Conservation (phyloP, 2,888 invertebrate species). For the Scaptodrosophila latifasciaeformis region DNA sequence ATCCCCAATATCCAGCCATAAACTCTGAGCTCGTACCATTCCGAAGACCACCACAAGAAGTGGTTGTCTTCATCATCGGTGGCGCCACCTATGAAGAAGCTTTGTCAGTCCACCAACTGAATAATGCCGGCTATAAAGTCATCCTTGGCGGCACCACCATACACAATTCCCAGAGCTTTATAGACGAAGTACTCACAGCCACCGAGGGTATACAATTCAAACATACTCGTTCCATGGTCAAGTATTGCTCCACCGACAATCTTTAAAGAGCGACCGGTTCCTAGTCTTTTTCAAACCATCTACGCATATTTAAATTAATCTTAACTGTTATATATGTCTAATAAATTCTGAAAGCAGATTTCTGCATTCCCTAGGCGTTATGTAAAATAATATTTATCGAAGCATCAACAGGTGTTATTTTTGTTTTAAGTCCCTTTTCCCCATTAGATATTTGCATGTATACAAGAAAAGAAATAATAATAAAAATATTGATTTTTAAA, state of each 20-base stretch:
- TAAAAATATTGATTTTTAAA: not conserved
- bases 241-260: constrained; percentile 79
- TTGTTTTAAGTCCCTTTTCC: no score
- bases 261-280: constrained; percentile 43
- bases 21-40: constrained; percentile 79
- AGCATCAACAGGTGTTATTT: no score
- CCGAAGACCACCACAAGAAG: constrained; percentile 86
- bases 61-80: constrained; percentile 97
- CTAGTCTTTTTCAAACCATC: constrained; percentile 52
- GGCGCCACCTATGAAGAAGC: constrained; percentile 98
- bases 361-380: no score
- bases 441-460: no score
- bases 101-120: constrained; percentile 87
- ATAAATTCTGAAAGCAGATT: not conserved
- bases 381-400: no score
- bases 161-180: constrained; percentile 89
- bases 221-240: constrained; percentile 83
- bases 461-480: constrained; percentile 21
- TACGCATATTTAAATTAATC: constrained; percentile 19
- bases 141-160: constrained; percentile 94
- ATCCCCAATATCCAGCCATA: constrained; percentile 88
- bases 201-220: constrained; percentile 81
- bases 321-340: not conserved
- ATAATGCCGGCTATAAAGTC: constrained; percentile 83
- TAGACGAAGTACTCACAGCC: constrained; percentile 83